Evolutionary conservation across 2,797 vertebrate genomes (phyloP).

Genomic region (Spinus pinus): DNA sequence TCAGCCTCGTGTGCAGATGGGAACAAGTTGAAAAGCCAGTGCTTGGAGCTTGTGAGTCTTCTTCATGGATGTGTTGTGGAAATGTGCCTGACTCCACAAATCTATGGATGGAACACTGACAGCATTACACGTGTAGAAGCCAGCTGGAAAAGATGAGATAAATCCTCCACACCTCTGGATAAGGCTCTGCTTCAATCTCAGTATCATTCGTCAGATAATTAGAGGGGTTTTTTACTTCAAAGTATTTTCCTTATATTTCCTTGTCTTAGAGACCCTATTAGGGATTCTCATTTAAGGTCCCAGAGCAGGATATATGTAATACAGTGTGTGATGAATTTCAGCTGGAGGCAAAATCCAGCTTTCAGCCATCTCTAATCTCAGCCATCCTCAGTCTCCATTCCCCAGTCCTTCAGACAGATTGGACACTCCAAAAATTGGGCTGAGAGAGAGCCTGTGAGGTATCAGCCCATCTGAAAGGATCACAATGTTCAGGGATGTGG

Average conservation of each 20-base stretch:
- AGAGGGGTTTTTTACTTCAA: not conserved
- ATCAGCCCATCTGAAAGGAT: not conserved
- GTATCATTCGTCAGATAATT: not conserved
- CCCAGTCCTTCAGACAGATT: accelerated
- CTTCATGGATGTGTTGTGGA: not conserved
- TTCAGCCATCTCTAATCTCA: not conserved
- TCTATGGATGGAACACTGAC: not conserved
- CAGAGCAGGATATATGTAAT: not conserved
- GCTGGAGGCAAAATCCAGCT: not conserved
- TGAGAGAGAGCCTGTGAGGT: not conserved
- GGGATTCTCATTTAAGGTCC: not conserved
- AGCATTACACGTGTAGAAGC: not conserved
- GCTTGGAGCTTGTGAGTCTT: not conserved
- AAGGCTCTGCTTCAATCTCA: not conserved
- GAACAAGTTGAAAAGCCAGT: not conserved
- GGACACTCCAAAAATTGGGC: not conserved
- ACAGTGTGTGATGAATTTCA: not conserved
- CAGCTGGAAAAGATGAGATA: not conserved
- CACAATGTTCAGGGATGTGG: not conserved
- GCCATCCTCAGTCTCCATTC: not conserved
- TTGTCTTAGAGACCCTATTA: not conserved
- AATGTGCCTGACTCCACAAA: not conserved
- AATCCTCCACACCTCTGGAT: not conserved
- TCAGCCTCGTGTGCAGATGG: not conserved
- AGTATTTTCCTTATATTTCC: not conserved